Evolutionary conservation across 1,140 invertebrate species (phyloP), one percentile per base, ranked within the genome.

Genomic region (Eriocheir sinensis): DNA sequence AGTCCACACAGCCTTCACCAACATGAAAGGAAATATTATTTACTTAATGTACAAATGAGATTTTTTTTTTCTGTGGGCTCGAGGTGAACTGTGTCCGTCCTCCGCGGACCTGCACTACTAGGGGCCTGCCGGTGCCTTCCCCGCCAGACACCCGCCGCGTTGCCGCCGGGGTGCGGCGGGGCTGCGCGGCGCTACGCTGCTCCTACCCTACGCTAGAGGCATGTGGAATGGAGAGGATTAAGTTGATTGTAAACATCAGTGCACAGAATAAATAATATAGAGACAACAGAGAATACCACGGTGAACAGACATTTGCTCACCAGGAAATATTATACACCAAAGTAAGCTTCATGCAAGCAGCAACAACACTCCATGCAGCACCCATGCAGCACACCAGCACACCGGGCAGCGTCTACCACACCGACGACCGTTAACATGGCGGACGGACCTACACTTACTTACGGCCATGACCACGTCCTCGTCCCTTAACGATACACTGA

Each of bases 311-410:
- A 72, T n/a, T n/a, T 72, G 60, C 21, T n/a, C 60, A 72, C 60
- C 60, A 72, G 60, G 12, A 72, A 72, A 72, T 72, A 72, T 72
- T 72, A 72, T 53, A 53, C 48, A 53, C 48, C 60, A 72, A 2
- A 72, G 21, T n/a, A 72, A 72, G 60, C 60, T 2, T n/a, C 27
- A 72, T n/a, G 27, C 60, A 72, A 72, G 60, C 60, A 72, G 21
- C 60, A 72, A n/a, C 60, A 72, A 21, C 60, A 72, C 48, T 21
- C 48, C 48, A 21, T 53, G 48, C 48, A 53, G 12, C 44, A 48
- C 60, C 60, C 60, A 72, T 72, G 60, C 60, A 72, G 60, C 60
- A 72, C 60, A 72, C 60, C n/a, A 72, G 60, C 60, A 72, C 60
- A 72, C 60, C 60, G 60, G 60, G 60, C 60, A 21, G 60, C 60